phyloP scores from a whole-genome alignment of 2,797 vertebrate species.

The Echiichthys vipera region DNA sequence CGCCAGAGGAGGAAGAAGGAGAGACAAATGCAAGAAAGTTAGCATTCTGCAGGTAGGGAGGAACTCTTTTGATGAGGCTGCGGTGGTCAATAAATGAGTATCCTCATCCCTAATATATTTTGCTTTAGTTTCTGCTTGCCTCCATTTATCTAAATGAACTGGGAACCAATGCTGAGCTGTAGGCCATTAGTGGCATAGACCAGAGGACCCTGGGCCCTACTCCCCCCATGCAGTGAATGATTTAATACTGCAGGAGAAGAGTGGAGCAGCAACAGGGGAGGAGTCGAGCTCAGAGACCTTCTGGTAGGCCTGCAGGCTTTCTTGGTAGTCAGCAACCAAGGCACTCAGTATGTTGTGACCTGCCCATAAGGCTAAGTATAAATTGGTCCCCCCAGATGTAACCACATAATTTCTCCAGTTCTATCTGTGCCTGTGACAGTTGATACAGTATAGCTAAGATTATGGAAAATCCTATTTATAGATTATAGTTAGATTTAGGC shows the following conservation, averaged over 20 bases:
- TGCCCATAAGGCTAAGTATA: too few relatives aligned
- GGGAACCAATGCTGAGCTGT: background rate
- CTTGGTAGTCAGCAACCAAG: background rate
- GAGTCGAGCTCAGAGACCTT: too few relatives aligned
- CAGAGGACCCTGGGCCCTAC: background rate
- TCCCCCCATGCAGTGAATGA: background rate
- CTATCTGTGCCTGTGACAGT: background rate
- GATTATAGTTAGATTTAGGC: background rate
- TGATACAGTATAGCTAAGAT: background rate
- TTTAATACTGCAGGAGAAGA: background rate
- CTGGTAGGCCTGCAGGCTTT: background rate
- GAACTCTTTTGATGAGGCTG: background rate
- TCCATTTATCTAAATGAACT: background rate
- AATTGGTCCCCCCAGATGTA: background rate
- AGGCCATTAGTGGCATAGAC: too few relatives aligned
- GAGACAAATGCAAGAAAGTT: background rate
- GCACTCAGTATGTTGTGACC: background rate
- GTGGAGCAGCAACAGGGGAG: background rate
- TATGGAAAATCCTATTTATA: background rate
- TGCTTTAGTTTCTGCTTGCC: background rate
- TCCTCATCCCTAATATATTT: background rate
- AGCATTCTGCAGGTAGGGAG: background rate
- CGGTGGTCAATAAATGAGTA: background rate
- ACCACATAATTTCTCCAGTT: background rate
- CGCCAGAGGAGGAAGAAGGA: background rate